phyloP scores from a whole-genome alignment of 2,797 vertebrate genomes.

The Cyprinodon diabolis region DNA sequence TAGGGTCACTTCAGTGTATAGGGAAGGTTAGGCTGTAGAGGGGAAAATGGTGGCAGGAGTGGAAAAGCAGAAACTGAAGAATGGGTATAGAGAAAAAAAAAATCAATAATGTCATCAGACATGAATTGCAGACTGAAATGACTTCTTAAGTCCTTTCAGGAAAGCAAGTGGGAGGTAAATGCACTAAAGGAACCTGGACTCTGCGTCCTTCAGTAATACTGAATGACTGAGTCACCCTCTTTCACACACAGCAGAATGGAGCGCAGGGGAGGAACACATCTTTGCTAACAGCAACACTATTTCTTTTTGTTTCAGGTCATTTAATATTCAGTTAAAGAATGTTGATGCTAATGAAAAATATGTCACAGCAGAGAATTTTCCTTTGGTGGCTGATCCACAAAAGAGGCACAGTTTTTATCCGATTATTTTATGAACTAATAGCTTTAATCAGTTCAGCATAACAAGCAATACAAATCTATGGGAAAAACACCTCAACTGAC shows the following conservation, averaged over 20 bases:
- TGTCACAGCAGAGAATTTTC: neutral
- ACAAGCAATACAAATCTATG: too few relatives aligned
- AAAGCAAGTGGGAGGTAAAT: conserved; percentile 56
- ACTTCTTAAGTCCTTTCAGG: conserved; percentile 79
- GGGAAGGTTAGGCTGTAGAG: conserved; percentile 41
- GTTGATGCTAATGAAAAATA: neutral
- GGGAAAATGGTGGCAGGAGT: conserved; percentile 35
- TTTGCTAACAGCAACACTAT: neutral
- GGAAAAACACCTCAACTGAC: too few relatives aligned
- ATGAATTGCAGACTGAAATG: conserved; percentile 80
- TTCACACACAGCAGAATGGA: conserved; percentile 13
- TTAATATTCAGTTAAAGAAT: neutral
- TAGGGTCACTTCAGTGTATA: conserved; percentile 61
- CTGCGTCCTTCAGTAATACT: conserved; percentile 68
- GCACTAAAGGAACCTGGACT: conserved; percentile 47
- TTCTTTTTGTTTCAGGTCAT: neutral
- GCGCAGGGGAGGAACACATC: conserved; percentile 11
- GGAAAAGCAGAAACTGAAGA: conserved; percentile 42
- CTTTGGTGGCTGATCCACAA: too few relatives aligned
- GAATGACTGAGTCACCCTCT: conserved; percentile 54
- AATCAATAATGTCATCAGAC: conserved; percentile 86
- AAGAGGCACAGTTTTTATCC: too few relatives aligned
- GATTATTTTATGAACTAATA: too few relatives aligned
- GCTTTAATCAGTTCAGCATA: too few relatives aligned
- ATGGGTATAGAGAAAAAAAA: conserved; percentile 43